Evolutionary conservation across 2,113 vertebrate genomes (phyloP).

Genomic region (Empidonax alnorum): DNA sequence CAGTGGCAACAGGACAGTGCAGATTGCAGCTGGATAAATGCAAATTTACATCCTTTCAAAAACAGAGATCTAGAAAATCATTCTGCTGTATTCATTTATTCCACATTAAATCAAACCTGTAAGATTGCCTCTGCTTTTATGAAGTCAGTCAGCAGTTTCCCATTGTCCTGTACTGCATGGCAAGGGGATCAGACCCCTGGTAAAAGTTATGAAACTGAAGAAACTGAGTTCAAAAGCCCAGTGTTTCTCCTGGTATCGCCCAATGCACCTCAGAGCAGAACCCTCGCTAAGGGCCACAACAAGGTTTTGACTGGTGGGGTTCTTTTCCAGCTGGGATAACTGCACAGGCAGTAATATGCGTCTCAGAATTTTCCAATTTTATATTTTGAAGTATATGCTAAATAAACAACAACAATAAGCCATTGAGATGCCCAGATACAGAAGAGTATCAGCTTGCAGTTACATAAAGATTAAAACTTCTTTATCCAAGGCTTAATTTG

Average conservation of each 20-base stretch:
- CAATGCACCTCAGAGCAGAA: not conserved
- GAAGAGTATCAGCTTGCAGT: not conserved
- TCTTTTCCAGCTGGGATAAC: not conserved
- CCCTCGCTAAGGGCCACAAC: not conserved
- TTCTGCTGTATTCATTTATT: not conserved
- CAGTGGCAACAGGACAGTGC: not conserved
- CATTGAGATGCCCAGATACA: not conserved
- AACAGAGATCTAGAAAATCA: not conserved
- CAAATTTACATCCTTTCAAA: not conserved
- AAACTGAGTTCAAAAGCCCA: not conserved
- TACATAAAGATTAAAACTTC: not conserved
- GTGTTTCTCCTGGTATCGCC: not conserved
- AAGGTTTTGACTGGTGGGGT: not conserved
- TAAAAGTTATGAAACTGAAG: not conserved
- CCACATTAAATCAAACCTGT: not conserved
- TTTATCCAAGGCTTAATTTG: not conserved
- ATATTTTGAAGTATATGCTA: not conserved
- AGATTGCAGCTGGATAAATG: not conserved
- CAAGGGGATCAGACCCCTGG: not conserved
- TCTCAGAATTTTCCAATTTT: not conserved
- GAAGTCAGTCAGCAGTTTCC: not conserved
- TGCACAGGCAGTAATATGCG: not conserved
- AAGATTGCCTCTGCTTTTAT: not conserved
- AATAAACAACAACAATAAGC: not conserved
- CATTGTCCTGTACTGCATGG: not conserved